phyloP scores from a whole-genome alignment of 2,888 invertebrate genomes.

The Cephus pygmeus region DNA sequence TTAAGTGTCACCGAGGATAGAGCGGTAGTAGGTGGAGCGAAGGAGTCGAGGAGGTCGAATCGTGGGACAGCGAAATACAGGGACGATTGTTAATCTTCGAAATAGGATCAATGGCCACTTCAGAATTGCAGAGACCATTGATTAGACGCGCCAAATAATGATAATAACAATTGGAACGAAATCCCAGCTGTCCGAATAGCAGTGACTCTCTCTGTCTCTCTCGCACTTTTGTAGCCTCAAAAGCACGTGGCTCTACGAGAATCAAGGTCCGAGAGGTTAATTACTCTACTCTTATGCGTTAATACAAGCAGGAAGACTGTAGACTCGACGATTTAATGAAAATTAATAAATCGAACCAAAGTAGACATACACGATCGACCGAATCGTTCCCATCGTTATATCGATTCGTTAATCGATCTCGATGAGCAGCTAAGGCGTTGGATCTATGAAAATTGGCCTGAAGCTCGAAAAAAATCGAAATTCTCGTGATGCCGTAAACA shows the following conservation, averaged over 20 bases:
- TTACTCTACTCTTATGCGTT: too few species aligned
- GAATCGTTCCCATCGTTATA: not conserved
- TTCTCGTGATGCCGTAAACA: too few species aligned
- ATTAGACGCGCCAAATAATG: slow-evolving; percentile 36
- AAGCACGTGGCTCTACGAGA: not conserved
- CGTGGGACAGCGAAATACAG: slow-evolving; percentile 17
- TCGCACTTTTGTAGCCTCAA: not conserved
- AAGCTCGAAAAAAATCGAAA: not conserved
- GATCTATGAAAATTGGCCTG: not conserved
- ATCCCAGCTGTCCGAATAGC: slow-evolving; percentile 1
- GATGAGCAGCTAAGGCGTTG: not conserved
- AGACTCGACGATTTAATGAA: not conserved
- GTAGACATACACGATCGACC: not conserved
- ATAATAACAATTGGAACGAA: slow-evolving; percentile 31
- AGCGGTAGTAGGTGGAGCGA: slow-evolving; percentile 15
- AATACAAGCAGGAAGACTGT: too few species aligned
- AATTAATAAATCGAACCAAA: not conserved
- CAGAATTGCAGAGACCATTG: slow-evolving; percentile 35
- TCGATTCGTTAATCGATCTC: not conserved
- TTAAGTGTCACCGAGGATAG: slow-evolving; percentile 23
- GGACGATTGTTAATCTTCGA: slow-evolving; percentile 40
- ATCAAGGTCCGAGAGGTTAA: too few species aligned
- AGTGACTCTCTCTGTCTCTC: not conserved
- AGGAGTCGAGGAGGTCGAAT: slow-evolving; percentile 19
- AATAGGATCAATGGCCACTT: slow-evolving; percentile 43